Evolutionary conservation across 2,797 vertebrate genomes (phyloP).

Genomic region (Esox masquinongy): DNA sequence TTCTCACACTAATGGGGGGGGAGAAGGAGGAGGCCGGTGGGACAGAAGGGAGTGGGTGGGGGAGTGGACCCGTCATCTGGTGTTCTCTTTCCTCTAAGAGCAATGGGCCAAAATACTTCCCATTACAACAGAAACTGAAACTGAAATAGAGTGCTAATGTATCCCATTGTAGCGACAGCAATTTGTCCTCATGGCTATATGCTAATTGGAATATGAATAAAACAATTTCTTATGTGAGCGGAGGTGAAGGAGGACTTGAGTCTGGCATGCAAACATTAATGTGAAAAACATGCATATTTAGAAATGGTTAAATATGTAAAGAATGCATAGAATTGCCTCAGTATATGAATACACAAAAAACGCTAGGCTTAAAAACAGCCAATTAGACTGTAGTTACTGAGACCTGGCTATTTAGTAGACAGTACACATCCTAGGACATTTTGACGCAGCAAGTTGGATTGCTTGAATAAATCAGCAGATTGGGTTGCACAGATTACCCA

Average conservation of each 20-base stretch:
- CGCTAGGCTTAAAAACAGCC: too few species aligned
- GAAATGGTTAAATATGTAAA: not conserved
- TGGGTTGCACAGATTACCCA: too few species aligned
- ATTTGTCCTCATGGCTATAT: not conserved
- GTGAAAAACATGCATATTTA: not conserved
- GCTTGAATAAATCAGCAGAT: too few species aligned
- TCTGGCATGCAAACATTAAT: not conserved
- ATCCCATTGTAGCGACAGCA: not conserved
- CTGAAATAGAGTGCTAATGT: not conserved
- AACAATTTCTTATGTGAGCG: not conserved
- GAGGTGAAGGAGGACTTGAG: not conserved
- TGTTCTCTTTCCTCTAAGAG: not conserved
- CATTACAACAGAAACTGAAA: not conserved
- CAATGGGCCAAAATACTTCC: not conserved
- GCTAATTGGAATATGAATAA: slow-evolving; percentile 1
- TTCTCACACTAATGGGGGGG: slow-evolving; percentile 39
- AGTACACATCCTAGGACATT: too few species aligned
- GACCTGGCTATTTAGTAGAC: too few species aligned
- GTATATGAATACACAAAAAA: too few species aligned
- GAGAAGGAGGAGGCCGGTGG: not conserved
- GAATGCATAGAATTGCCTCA: not conserved
- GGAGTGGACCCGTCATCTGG: not conserved
- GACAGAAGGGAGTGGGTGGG: not conserved
- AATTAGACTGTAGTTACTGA: too few species aligned
- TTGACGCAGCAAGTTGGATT: too few species aligned